Conservation (phyloP, 2,113 vertebrate genomes). For the Pollachius pollachius region DNA sequence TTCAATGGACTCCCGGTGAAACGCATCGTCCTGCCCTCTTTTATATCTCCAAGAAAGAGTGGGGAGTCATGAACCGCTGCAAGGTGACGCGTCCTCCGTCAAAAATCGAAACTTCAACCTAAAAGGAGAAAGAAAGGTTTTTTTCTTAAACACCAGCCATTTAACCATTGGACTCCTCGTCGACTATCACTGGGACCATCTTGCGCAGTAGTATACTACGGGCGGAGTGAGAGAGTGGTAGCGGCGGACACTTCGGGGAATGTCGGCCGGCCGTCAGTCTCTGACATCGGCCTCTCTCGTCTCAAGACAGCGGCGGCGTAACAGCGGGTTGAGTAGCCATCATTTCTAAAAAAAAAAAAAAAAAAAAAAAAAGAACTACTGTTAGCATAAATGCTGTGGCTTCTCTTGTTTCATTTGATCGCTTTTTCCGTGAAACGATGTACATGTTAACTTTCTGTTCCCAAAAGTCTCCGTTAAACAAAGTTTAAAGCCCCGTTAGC, state of each 20-base stretch:
- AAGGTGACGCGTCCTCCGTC: constrained; percentile 71
- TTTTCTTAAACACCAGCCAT: constrained; percentile 34
- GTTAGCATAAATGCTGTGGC: background rate
- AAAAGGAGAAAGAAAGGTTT: constrained; percentile 30
- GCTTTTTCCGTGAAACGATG: constrained; percentile 41
- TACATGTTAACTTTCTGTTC: constrained; percentile 27
- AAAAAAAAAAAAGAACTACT: too few relatives aligned
- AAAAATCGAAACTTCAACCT: constrained; percentile 53
- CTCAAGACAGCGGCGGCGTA: constrained; percentile 58
- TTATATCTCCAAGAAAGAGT: constrained; percentile 57
- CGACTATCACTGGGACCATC: constrained; percentile 48
- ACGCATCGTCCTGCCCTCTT: constrained; percentile 67
- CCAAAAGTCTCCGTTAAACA: constrained; percentile 22
- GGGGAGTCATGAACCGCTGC: constrained; percentile 74
- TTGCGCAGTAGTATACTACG: constrained; percentile 50
- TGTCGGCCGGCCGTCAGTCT: constrained; percentile 71
- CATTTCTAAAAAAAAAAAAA: constrained; percentile 30
- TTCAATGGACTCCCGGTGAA: constrained; percentile 53
- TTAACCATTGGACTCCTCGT: constrained; percentile 12
- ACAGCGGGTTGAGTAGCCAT: constrained; percentile 56
- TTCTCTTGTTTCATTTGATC: constrained; percentile 26
- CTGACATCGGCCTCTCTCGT: constrained; percentile 76
- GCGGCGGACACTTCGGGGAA: constrained; percentile 65
- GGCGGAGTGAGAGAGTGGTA: constrained; percentile 22
- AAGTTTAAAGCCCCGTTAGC: constrained; percentile 59